phyloP scores from a whole-genome alignment of 2,113 vertebrate species.

The Deroptyus accipitrinus region DNA sequence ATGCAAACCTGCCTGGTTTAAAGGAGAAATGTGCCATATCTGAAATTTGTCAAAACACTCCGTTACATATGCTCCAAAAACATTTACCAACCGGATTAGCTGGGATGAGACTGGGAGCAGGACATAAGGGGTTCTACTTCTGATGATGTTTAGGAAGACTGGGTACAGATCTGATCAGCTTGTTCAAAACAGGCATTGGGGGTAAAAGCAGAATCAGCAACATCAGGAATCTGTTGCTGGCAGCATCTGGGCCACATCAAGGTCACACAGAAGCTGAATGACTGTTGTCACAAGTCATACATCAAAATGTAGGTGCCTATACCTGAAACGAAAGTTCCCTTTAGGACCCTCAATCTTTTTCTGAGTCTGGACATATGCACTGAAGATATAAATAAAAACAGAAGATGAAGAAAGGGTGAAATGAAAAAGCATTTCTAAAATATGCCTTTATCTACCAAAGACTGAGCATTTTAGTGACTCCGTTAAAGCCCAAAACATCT shows the following conservation, averaged over 20 bases:
- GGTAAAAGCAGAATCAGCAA: not conserved
- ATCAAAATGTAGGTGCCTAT: accelerated
- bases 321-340: not conserved
- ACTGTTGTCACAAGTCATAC: not conserved
- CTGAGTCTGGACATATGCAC: not conserved
- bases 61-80: not conserved
- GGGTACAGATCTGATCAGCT: not conserved
- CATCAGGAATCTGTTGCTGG: not conserved
- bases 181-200: not conserved
- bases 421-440: not conserved
- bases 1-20: not conserved
- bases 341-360: not conserved
- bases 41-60: not conserved
- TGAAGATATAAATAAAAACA: not conserved
- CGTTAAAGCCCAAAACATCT: not conserved
- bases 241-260: not conserved
- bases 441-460: not conserved
- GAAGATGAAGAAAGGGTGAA: not conserved
- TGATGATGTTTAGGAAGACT: not conserved
- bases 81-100: not conserved
- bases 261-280: not conserved
- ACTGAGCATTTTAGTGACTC: not conserved
- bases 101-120: not conserved
- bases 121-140: not conserved
- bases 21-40: not conserved